phyloP scores from a whole-genome alignment of 2,888 invertebrate species.

The Morpho helenor region DNA sequence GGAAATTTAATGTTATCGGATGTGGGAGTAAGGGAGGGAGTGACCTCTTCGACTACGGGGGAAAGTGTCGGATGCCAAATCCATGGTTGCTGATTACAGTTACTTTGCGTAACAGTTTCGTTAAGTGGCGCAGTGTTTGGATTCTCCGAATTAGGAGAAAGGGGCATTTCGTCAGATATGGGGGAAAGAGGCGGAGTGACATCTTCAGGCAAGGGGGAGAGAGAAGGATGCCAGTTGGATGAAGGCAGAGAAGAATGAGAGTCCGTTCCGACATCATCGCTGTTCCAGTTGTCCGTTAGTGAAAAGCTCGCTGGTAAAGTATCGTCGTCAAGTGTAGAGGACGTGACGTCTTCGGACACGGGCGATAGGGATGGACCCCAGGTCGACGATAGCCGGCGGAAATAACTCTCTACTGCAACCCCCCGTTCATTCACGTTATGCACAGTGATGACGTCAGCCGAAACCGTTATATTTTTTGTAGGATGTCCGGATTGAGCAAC shows the following conservation, averaged over 20 bases:
- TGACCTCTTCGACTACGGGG: background rate
- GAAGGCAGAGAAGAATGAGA: background rate
- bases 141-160: background rate
- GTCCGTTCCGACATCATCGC: background rate
- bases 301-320: no score
- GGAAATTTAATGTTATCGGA: background rate
- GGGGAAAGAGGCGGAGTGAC: background rate
- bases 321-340: background rate
- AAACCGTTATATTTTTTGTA: no score
- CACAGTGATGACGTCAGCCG: no score
- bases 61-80: background rate
- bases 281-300: no score
- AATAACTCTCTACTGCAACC: no score
- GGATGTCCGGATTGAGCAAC: background rate
- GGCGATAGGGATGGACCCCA: background rate
- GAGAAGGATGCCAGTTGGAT: no score
- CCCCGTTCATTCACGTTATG: no score
- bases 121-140: background rate
- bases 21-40: background rate
- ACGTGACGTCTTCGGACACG: background rate
- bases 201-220: background rate
- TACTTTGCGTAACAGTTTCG: background rate
- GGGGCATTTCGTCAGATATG: background rate
- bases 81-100: background rate
- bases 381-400: no score